These are phyloP conservation scores for Rhyacichthys aspro DNA, from an alignment of 2,797 vertebrate genomes.

Conservation along the genomic window DNA sequence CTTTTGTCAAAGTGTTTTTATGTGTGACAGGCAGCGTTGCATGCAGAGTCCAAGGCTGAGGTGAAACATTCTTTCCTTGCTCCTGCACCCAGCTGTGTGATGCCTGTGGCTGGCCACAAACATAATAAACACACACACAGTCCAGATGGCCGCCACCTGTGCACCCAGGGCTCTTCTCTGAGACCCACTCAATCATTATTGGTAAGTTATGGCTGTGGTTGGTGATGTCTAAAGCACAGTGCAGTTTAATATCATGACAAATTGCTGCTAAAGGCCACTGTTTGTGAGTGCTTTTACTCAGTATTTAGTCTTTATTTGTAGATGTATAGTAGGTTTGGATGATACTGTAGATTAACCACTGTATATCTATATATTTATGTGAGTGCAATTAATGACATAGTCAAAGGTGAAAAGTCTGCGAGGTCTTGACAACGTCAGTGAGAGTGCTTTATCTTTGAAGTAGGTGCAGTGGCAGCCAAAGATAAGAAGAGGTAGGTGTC, in stretches of 20 bases:
- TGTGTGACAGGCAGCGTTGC: conserved; percentile 2
- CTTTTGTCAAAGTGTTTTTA: conserved; percentile 8
- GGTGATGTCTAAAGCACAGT: conserved; percentile 17
- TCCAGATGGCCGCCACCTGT: conserved; percentile 69
- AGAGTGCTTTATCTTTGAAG: conserved; percentile 10
- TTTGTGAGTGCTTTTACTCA: not conserved
- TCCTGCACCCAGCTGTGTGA: conserved; percentile 49
- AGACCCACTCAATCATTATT: conserved; percentile 56
- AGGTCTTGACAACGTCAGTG: not conserved
- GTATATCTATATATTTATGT: not conserved
- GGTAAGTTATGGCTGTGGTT: conserved; percentile 41
- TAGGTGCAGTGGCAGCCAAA: conserved; percentile 15
- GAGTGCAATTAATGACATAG: not conserved
- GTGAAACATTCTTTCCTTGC: conserved; percentile 44
- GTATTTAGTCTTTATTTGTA: not conserved
- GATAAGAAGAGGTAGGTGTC: conserved; percentile 25
- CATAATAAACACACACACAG: conserved; percentile 26
- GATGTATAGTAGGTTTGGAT: not conserved
- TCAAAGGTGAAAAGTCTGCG: conserved; percentile 13
- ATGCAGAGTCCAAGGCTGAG: conserved; percentile 14
- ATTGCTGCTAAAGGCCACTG: conserved; percentile 3
- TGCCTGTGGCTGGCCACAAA: conserved; percentile 24
- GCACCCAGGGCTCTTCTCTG: conserved; percentile 46
- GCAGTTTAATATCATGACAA: conserved; percentile 9
- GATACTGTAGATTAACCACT: not conserved